Conservation (phyloP, 2,797 vertebrate genomes). For the Babyrousa celebensis region DNA sequence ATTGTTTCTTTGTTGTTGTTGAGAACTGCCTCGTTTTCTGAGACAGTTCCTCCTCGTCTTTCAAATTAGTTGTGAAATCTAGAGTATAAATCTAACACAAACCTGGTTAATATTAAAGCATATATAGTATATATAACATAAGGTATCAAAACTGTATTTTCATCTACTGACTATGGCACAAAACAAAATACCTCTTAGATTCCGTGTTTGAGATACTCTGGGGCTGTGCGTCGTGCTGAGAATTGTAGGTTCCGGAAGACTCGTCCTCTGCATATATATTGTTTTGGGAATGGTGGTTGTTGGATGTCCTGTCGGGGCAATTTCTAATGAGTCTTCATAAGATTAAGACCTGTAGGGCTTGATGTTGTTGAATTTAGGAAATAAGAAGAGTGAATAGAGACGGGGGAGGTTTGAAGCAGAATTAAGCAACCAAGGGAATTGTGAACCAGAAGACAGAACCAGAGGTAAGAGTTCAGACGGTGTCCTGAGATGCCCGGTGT, state of each 20-base stretch:
- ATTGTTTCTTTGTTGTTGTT: neutral
- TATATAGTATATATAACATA: neutral
- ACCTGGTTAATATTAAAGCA: conserved; percentile 23
- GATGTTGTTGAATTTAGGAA: neutral
- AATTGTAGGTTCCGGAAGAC: neutral
- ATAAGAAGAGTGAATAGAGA: neutral
- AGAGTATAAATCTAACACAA: neutral
- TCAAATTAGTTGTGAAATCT: conserved; percentile 48
- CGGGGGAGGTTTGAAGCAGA: neutral
- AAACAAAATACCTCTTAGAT: neutral
- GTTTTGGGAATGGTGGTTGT: neutral
- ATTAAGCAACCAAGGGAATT: conserved; percentile 16
- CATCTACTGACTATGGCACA: neutral
- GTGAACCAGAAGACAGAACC: neutral
- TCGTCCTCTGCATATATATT: neutral
- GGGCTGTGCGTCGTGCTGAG: neutral
- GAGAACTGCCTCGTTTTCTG: neutral
- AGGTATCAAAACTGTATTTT: conserved; percentile 37
- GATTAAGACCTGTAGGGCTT: neutral
- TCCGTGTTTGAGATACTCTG: neutral
- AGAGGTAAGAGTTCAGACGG: neutral
- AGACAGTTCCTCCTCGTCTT: conserved; percentile 4
- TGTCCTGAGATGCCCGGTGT: neutral
- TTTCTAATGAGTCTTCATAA: conserved; percentile 9
- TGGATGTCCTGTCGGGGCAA: neutral